phyloP scores from a whole-genome alignment of 2,113 vertebrate species.

The Sinocyclocheilus rhinocerous region DNA sequence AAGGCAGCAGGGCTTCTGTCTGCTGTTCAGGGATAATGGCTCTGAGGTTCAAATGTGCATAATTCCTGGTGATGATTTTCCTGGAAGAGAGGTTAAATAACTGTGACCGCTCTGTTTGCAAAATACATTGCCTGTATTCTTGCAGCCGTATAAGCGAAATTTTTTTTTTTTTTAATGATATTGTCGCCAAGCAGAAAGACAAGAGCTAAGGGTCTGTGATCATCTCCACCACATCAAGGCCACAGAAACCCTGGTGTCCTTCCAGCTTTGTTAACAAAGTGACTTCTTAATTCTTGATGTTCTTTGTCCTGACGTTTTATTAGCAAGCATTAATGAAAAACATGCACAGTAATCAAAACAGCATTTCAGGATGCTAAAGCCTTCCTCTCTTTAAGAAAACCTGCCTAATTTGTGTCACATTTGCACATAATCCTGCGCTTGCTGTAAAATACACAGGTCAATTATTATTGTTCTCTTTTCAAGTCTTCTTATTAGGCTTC shows the following conservation, averaged over 20 bases:
- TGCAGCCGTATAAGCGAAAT: conserved; percentile 24
- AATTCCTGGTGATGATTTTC: not conserved
- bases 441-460: conserved; percentile 15
- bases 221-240: conserved; percentile 50
- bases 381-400: not conserved
- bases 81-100: conserved; percentile 21
- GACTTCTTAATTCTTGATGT: conserved; percentile 50
- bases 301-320: conserved; percentile 39
- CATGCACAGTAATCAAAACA: not conserved
- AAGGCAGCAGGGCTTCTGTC: conserved; percentile 41
- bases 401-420: not conserved
- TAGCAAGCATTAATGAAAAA: conserved; percentile 6
- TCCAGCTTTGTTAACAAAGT: conserved; percentile 57
- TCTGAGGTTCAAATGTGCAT: conserved; percentile 24
- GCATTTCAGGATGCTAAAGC: not conserved
- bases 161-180: too few relatives aligned
- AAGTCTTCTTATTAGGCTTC: conserved; percentile 23
- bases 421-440: not conserved
- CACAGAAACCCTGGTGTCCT: conserved; percentile 51
- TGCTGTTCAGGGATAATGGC: not conserved
- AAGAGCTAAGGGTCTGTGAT: conserved; percentile 43
- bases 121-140: conserved; percentile 53
- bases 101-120: conserved; percentile 36
- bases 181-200: not conserved
- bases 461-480: conserved; percentile 30